Conservation (phyloP, 2,113 vertebrate genomes). For the Bubo bubo region DNA sequence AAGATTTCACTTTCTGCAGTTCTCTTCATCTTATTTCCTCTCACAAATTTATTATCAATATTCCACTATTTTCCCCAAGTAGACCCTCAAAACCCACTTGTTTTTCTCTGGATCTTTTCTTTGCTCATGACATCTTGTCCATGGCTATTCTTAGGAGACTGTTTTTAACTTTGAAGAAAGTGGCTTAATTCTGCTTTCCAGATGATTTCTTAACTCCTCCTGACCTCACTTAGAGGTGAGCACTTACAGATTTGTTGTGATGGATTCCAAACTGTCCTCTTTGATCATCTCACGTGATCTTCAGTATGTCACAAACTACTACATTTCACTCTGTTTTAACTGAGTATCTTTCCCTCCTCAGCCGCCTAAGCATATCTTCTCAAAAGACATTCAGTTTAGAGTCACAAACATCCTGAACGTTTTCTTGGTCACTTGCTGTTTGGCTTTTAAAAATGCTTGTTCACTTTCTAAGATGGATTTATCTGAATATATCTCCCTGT, state of each 20-base stretch:
- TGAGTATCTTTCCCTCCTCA: background rate
- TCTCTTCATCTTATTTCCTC: conserved; percentile 22
- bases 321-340: background rate
- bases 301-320: background rate
- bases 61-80: background rate
- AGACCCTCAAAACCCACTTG: conserved; percentile 8
- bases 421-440: background rate
- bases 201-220: background rate
- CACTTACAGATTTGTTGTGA: background rate
- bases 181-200: background rate
- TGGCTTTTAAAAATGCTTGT: background rate
- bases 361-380: background rate
- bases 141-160: background rate
- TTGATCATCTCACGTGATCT: background rate
- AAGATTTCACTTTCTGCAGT: conserved; percentile 27
- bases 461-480: background rate
- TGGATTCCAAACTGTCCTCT: background rate
- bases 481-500: background rate
- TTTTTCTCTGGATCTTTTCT: conserved; percentile 21
- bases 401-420: background rate
- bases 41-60: conserved; percentile 31
- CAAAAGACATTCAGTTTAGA: background rate
- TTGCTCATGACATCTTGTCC: conserved; percentile 17
- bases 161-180: background rate
- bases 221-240: background rate